Evolutionary conservation across 2,113 vertebrate species (phyloP).

Genomic region (Thymallus thymallus): DNA sequence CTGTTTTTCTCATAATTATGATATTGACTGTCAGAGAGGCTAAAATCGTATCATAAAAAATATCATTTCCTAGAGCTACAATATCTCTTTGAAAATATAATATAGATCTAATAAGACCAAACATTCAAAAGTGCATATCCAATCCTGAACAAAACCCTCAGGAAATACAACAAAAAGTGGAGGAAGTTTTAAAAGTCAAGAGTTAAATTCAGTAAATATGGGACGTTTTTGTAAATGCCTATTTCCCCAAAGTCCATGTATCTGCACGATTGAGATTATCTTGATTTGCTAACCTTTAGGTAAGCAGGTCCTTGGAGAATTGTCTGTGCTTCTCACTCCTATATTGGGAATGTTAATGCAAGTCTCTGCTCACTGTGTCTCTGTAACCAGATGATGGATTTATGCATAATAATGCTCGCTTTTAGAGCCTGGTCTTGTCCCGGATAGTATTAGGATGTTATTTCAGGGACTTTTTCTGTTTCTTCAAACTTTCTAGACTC

Average conservation of each 20-base stretch:
- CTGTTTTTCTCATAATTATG: not conserved
- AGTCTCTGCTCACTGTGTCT: conserved; percentile 23
- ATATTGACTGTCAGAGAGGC: not conserved
- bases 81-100: not conserved
- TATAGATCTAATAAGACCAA: not conserved
- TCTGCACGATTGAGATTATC: conserved; percentile 29
- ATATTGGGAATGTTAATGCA: conserved; percentile 51
- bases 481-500: conserved; percentile 29
- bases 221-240: conserved; percentile 9
- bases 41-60: not conserved
- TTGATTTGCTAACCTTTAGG: conserved; percentile 47
- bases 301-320: conserved; percentile 43
- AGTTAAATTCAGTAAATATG: conserved; percentile 9
- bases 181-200: conserved; percentile 34
- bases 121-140: not conserved
- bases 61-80: not conserved
- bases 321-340: conserved; percentile 21
- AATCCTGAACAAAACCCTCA: not conserved
- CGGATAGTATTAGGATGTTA: conserved; percentile 47
- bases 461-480: conserved; percentile 23
- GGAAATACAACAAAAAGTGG: conserved; percentile 6
- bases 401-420: conserved; percentile 54
- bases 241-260: conserved; percentile 17
- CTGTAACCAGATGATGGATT: conserved; percentile 55
- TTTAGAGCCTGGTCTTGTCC: conserved; percentile 26